Conservation (phyloP, 2,888 invertebrate species). For the Abrostola triplasia region DNA sequence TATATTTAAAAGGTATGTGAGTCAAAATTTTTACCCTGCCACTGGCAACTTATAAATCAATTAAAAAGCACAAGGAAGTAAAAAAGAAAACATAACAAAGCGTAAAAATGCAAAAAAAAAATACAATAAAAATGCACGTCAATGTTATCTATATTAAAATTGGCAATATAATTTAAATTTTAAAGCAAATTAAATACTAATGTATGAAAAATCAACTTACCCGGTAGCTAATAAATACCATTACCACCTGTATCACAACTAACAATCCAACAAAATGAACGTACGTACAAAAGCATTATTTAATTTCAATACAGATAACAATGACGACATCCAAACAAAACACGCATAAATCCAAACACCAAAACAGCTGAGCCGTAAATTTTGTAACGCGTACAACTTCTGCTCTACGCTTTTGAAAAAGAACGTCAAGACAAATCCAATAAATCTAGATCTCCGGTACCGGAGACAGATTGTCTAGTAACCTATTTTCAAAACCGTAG, state of each 20-base stretch:
- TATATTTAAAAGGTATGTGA: too few species aligned
- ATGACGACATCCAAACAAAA: conserved; percentile 45
- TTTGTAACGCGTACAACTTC: conserved; percentile 30
- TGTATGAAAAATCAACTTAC: conserved; percentile 44
- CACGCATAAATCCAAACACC: conserved; percentile 48
- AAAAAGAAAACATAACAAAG: conserved; percentile 19
- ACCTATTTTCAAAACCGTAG: conserved; percentile 57
- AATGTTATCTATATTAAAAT: conserved; percentile 5
- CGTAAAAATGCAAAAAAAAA: conserved; percentile 15
- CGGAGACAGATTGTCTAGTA: conserved; percentile 22
- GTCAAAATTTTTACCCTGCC: too few species aligned
- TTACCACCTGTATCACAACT: conserved; percentile 43
- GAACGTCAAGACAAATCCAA: conserved; percentile 22
- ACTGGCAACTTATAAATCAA: conserved; percentile 4
- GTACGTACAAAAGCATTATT: conserved; percentile 29
- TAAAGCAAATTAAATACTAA: conserved; percentile 10
- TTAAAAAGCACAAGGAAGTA: conserved; percentile 31
- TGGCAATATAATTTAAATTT: not conserved
- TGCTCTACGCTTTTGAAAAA: conserved; percentile 53
- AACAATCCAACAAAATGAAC: conserved; percentile 24
- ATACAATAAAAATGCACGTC: not conserved
- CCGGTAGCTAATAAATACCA: conserved; percentile 26
- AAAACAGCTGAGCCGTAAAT: conserved; percentile 47
- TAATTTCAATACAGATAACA: conserved; percentile 31
- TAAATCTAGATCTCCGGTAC: conserved; percentile 28